Base-by-base conservation (phyloP, 2,113 vertebrate species). In the Osmerus eperlanus region DNA sequence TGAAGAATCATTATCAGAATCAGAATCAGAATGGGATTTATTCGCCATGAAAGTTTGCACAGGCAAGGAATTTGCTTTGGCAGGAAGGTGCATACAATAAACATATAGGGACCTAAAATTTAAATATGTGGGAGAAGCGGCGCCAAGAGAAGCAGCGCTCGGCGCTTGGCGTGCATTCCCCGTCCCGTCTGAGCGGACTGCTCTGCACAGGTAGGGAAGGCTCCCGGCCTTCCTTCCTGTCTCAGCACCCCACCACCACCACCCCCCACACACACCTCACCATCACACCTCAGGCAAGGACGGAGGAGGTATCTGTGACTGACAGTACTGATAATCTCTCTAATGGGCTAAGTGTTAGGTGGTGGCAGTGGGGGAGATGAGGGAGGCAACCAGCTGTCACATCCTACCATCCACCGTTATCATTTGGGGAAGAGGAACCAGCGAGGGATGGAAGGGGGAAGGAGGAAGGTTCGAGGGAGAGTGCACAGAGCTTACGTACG, bases 291-390 rank as follows among this genome's bases (percentile, higher is more conserved):
- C 41, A 47, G 41, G 41, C 41, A 47, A 61, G 60, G 73, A 14
- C 21, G 64, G 65, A 70, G 64, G 70, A 14, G 53, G 16, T 18
- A 15, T 25, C 67, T 79, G 67, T 88, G 90, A 90, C 75, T 89
- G 89, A 88, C 86, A 83, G 80, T 64, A 54, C 73, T 76, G 75
- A 81, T 89, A 87, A 90, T 89, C 85, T 83, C 68, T 65, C 68
- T 89, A 90, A 91, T 86, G 71, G 83, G 78, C 83, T 1, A 62
- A 52, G 29, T 56, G 61, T 53, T 25, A 21, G 62, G 65, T 72
- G 61, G 65, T 19, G 63, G 70, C 68, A 11, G 65, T 68, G 56
- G 77, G 75, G 78, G 71, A 75, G 71, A 70, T 77, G 86, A 79
- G 60, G 77, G 75, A 84, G 70, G 74, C 76, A 84, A 82, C 78